Evolutionary conservation across 2,888 invertebrate species (phyloP).

Genomic region (Drosophila cognata): DNA sequence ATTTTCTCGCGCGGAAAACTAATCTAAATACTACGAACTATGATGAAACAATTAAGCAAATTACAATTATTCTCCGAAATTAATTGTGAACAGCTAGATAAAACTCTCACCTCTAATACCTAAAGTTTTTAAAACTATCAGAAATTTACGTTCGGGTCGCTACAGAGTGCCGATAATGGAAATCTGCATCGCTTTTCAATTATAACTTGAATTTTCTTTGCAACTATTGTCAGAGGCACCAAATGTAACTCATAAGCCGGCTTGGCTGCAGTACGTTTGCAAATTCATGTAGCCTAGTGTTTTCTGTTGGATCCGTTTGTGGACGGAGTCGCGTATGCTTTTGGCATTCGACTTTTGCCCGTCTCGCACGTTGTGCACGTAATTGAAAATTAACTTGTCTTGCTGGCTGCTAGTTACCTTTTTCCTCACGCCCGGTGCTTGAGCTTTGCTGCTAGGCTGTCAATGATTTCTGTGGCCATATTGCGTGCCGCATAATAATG

Average conservation of each 20-base stretch:
- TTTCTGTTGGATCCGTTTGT: constrained; percentile 7
- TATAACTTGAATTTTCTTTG: background rate
- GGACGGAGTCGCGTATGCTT: constrained; percentile 30
- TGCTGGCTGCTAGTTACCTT: constrained; percentile 46
- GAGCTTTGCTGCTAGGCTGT: constrained; percentile 31
- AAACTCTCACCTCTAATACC: background rate
- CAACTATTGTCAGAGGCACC: background rate
- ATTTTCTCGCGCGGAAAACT: background rate
- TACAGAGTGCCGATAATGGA: background rate
- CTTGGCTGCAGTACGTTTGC: background rate
- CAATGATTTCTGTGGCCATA: constrained; percentile 48
- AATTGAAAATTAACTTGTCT: constrained; percentile 80
- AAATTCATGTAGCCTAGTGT: constrained; percentile 9
- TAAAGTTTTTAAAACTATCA: too few relatives aligned
- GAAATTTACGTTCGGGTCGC: too few relatives aligned
- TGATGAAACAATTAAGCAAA: background rate
- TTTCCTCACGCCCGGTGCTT: background rate
- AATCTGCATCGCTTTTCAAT: background rate
- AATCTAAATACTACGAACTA: background rate
- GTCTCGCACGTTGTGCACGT: constrained; percentile 67
- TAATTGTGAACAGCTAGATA: background rate
- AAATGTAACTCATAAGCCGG: background rate
- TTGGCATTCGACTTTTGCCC: constrained; percentile 40
- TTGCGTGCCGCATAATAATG: constrained; percentile 62
- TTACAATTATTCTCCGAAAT: background rate